Evolutionary conservation across 2,113 vertebrate genomes (phyloP).

Genomic region (Grus americana): DNA sequence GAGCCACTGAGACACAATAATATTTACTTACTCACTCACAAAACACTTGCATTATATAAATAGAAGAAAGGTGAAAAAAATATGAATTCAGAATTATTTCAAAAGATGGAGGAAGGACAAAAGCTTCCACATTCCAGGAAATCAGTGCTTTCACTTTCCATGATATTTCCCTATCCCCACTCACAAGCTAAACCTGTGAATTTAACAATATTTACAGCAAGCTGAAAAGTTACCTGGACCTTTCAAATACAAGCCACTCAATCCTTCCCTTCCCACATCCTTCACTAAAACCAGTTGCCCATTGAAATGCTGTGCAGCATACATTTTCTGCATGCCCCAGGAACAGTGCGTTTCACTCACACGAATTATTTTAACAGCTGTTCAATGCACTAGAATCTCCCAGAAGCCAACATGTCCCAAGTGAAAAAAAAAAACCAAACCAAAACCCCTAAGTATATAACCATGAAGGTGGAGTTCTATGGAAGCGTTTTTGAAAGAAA

Average conservation of each 20-base stretch:
- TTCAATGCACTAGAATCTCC: not conserved
- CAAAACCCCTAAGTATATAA: not conserved
- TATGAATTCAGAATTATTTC: not conserved
- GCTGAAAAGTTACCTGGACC: not conserved
- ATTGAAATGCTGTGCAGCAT: not conserved
- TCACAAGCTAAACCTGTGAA: not conserved
- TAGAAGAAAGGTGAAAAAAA: not conserved
- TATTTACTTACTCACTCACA: conserved; percentile 31
- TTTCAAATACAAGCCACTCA: not conserved
- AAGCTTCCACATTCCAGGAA: not conserved
- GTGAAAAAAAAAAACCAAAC: not conserved
- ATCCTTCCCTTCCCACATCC: not conserved
- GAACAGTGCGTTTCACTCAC: not conserved
- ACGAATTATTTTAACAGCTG: not conserved
- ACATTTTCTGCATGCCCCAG: not conserved
- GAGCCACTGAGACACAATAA: conserved; percentile 46
- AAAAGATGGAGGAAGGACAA: not conserved
- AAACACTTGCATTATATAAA: not conserved
- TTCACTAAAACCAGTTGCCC: not conserved
- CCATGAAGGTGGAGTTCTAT: not conserved
- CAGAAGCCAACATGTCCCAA: conserved; percentile 23
- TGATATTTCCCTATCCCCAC: not conserved
- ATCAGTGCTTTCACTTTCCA: conserved; percentile 51
- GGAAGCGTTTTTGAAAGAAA: not conserved
- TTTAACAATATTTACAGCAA: not conserved